A percentile compares a stretch with the other conserved stretches of the same genome.
Conservation (phyloP, 2,888 invertebrate species). For the Spicauda simplicius region DNA sequence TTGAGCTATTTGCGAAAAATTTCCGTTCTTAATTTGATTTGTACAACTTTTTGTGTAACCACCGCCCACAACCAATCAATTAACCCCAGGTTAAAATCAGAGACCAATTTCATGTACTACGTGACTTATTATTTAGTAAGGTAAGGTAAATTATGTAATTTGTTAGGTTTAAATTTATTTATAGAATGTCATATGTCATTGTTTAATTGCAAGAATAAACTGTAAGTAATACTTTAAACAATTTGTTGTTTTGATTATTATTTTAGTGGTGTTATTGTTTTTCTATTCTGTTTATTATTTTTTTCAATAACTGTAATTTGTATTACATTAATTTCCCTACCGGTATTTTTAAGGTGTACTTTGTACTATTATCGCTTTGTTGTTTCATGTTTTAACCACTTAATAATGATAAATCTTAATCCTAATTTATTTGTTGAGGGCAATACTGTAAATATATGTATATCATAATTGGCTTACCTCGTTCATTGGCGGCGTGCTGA, state of each 20-base stretch:
- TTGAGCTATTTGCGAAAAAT: not conserved
- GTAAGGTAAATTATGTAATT: not conserved
- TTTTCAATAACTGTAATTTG: too few relatives aligned
- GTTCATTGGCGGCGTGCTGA: conserved; percentile 1
- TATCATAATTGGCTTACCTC: conserved; percentile 20
- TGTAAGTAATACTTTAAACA: too few relatives aligned
- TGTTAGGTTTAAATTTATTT: not conserved
- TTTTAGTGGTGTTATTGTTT: too few relatives aligned
- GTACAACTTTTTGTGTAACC: conserved; percentile 1
- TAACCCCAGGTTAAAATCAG: not conserved
- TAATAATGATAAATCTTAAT: conserved; percentile 18
- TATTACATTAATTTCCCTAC: too few relatives aligned
- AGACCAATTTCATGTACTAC: not conserved
- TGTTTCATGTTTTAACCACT: not conserved
- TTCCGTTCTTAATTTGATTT: not conserved
- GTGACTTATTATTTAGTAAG: not conserved
- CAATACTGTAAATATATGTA: conserved; percentile 17
- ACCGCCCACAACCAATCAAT: not conserved
- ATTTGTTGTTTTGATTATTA: too few relatives aligned
- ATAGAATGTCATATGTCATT: too few relatives aligned
- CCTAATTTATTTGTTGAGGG: conserved; percentile 3
- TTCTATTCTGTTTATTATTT: too few relatives aligned
- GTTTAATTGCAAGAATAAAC: too few relatives aligned
- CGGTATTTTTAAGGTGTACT: too few relatives aligned
- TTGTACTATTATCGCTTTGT: not conserved